phyloP scores from a whole-genome alignment of 2,888 invertebrate genomes.

The Uloborus plumipes region DNA sequence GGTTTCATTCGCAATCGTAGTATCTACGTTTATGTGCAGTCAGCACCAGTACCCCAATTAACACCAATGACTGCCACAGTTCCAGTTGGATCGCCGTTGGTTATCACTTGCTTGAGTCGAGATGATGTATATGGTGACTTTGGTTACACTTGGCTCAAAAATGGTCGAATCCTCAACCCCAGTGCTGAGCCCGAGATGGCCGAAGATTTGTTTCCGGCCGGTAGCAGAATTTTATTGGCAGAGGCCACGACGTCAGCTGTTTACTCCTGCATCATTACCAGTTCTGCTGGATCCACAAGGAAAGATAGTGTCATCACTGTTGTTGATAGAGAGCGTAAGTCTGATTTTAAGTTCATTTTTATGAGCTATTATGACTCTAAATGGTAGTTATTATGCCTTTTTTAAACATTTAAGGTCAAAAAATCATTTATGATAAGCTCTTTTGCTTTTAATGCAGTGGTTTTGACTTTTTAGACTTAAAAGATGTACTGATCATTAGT shows the following conservation, averaged over 20 bases:
- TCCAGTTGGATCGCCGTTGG: conserved; percentile 37
- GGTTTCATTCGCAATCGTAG: conserved; percentile 80
- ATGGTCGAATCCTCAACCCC: conserved; percentile 77
- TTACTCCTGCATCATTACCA: conserved; percentile 66
- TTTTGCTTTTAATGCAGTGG: no score
- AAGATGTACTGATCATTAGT: no score
- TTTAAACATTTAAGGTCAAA: no score
- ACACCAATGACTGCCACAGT: conserved; percentile 62
- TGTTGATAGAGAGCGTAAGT: conserved; percentile 60
- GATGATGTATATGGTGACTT: conserved; percentile 70
- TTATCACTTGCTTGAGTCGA: conserved; percentile 63
- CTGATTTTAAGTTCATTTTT: no score
- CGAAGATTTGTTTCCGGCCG: conserved; percentile 87
- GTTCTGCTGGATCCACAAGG: conserved; percentile 56
- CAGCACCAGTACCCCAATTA: conserved; percentile 74
- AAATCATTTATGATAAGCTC: no score
- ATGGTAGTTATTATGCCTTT: no score
- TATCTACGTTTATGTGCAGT: conserved; percentile 76
- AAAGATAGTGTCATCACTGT: conserved; percentile 66
- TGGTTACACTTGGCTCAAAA: conserved; percentile 88
- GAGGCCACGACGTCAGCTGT: conserved; percentile 71
- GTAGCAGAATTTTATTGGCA: conserved; percentile 84
- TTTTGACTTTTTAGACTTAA: no score
- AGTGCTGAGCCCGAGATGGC: conserved; percentile 78
- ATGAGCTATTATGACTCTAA: no score